phyloP scores from a whole-genome alignment of 2,797 vertebrate genomes.

The Allochrocebus solatus region DNA sequence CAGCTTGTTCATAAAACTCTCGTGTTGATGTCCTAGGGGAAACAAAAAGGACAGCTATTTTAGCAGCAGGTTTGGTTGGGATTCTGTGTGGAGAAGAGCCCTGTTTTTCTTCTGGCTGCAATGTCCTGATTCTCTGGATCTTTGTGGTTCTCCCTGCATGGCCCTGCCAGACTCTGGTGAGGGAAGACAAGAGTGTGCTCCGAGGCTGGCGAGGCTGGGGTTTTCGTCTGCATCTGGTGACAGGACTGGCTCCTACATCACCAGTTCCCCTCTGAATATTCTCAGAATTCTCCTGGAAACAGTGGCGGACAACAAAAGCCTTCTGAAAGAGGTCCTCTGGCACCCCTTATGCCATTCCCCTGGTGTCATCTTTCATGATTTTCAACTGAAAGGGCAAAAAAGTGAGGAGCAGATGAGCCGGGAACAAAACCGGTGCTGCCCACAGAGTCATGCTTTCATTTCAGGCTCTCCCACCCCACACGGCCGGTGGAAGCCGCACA shows the following conservation, averaged over 20 bases:
- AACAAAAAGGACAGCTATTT: background rate
- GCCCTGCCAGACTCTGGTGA: background rate
- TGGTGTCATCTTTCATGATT: background rate
- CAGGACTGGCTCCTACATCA: background rate
- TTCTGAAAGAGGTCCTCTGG: background rate
- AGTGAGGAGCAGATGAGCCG: background rate
- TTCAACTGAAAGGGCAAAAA: background rate
- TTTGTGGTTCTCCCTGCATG: background rate
- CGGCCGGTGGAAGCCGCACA: background rate
- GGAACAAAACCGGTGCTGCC: background rate
- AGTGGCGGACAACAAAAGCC: background rate
- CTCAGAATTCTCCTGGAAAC: background rate
- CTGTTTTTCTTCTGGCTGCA: background rate
- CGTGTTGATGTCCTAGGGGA: background rate
- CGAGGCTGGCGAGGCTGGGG: rapidly evolving
- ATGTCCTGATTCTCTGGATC: background rate
- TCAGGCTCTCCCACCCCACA: background rate
- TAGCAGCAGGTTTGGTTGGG: background rate
- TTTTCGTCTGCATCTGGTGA: rapidly evolving
- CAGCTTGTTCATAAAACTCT: background rate
- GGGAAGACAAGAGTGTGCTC: rapidly evolving
- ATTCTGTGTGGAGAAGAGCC: background rate
- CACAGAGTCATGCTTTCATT: background rate
- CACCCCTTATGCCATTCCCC: background rate
- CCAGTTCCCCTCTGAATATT: background rate